Evolutionary conservation across 2,888 invertebrate genomes (phyloP).

Genomic region (Mythimna vitellina): DNA sequence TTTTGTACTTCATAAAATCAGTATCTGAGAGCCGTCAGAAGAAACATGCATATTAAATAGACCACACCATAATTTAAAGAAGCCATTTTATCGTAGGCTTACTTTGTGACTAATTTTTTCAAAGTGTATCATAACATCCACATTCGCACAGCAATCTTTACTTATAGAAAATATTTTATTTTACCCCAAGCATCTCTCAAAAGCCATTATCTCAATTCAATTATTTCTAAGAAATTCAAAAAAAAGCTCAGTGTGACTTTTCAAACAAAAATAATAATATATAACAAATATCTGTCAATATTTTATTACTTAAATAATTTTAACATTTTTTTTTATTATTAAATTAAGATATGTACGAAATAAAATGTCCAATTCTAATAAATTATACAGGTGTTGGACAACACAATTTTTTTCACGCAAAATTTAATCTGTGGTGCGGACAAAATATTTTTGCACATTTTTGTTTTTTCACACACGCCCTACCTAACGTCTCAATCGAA

Average conservation of each 20-base stretch:
- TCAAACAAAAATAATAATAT: slow-evolving; percentile 45
- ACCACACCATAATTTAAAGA: slow-evolving; percentile 58
- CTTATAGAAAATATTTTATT: slow-evolving; percentile 53
- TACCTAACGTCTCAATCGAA: slow-evolving; percentile 72
- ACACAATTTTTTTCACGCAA: slow-evolving; percentile 50
- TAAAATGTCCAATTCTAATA: slow-evolving; percentile 54
- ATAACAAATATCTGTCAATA: slow-evolving; percentile 57
- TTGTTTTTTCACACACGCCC: slow-evolving; percentile 67
- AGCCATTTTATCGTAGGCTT: slow-evolving; percentile 52
- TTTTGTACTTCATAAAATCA: slow-evolving; percentile 59
- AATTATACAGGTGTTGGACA: slow-evolving; percentile 55
- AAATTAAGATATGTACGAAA: slow-evolving; percentile 60
- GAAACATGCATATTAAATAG: slow-evolving; percentile 61
- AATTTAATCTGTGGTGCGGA: slow-evolving; percentile 71
- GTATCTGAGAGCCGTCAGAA: slow-evolving; percentile 60
- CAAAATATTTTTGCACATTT: slow-evolving; percentile 75
- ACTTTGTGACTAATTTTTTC: slow-evolving; percentile 62
- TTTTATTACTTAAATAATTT: slow-evolving; percentile 53
- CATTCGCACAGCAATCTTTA: slow-evolving; percentile 44
- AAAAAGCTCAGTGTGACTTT: slow-evolving; percentile 44
- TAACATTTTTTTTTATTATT: slow-evolving; percentile 34
- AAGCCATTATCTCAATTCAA: slow-evolving; percentile 58
- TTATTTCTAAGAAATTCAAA: slow-evolving; percentile 51
- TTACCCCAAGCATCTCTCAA: slow-evolving; percentile 55
- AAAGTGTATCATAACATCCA: slow-evolving; percentile 42